Conservation (phyloP, 2,888 invertebrate species). For the Oeneis ivallda region DNA sequence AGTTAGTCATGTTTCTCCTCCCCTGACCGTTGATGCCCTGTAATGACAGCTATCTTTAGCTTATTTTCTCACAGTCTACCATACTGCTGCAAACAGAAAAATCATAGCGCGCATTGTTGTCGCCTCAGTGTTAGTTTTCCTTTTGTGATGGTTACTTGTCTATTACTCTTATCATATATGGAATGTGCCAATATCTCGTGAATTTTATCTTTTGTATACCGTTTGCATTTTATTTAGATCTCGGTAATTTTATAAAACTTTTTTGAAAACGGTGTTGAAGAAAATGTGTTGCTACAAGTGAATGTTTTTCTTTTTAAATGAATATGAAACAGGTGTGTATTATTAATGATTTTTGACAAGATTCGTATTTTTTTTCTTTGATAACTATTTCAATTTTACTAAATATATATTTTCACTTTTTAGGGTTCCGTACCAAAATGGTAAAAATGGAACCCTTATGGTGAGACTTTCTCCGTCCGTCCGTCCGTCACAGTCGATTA, state of each 20-base stretch:
- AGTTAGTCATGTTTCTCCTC: neutral
- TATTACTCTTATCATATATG: slow-evolving; percentile 44
- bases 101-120: slow-evolving; percentile 33
- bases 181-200: slow-evolving; percentile 38
- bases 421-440: too few species aligned
- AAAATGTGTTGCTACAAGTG: neutral
- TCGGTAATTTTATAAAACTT: neutral
- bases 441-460: too few species aligned
- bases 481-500: too few species aligned
- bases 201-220: neutral
- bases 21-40: neutral
- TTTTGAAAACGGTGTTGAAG: neutral
- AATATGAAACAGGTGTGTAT: too few species aligned
- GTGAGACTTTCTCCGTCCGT: too few species aligned
- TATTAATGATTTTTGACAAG: too few species aligned
- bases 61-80: slow-evolving; percentile 10
- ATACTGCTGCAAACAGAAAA: slow-evolving; percentile 24
- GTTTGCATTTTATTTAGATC: too few species aligned
- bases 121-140: slow-evolving; percentile 57
- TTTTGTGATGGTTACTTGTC: slow-evolving; percentile 52
- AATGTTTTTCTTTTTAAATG: too few species aligned
- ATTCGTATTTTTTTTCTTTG: too few species aligned
- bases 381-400: too few species aligned
- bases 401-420: too few species aligned
- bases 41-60: slow-evolving; percentile 22